Base-by-base conservation (phyloP, 2,797 vertebrate species). In the Acanthopagrus latus region DNA sequence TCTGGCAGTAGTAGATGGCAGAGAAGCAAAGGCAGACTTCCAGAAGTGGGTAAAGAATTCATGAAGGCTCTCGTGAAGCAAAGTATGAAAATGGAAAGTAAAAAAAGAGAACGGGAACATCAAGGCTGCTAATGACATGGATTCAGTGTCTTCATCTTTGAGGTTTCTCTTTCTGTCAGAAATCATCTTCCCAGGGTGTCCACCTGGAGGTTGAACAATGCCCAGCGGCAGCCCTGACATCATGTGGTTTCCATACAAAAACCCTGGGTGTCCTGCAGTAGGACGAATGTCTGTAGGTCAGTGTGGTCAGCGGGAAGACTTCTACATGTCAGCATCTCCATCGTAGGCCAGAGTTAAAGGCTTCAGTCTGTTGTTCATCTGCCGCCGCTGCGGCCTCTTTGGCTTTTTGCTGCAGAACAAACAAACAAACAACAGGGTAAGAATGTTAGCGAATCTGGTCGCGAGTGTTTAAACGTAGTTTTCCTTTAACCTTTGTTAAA, bases 331-430 rank as follows among this genome's bases (percentile, higher is more conserved):
- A 8, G 97, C 97, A 0, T 99, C 98, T 74, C 98, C 97, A 47
- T 99, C 98, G 20, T 99, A 99, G 81, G 97, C 98, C 95, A 99
- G 94, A 13, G 98, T 99, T 91, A 99, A 95, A 29, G 98, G 97
- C 95, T 99, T 99, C 92, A 99, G 95, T 74, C 98, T 93, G 95
- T 99, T 99, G 94, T 98, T 99, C 94, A 95, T 95, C 87, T 98
- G 97, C 82, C 97, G 95, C 84, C 98, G 95, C 89, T 97, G 97
- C 9, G 98, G 97, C 92, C 99, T 99, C 97, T 99, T 99, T 96
- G 98, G 98, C 96, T 99, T 99, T 96, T 99, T 99, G 93, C 98
- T 99, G 21, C 3, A 69, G 13, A 47, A 50, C 16, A 77, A 66
- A 64, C 16, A 77, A 66, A 66, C 17, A 67, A 9, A 74, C 5